Evolutionary conservation across 2,797 vertebrate genomes (phyloP), one percentile per base, ranked within the genome.

Genomic region (Tympanoctomys barrerae): DNA sequence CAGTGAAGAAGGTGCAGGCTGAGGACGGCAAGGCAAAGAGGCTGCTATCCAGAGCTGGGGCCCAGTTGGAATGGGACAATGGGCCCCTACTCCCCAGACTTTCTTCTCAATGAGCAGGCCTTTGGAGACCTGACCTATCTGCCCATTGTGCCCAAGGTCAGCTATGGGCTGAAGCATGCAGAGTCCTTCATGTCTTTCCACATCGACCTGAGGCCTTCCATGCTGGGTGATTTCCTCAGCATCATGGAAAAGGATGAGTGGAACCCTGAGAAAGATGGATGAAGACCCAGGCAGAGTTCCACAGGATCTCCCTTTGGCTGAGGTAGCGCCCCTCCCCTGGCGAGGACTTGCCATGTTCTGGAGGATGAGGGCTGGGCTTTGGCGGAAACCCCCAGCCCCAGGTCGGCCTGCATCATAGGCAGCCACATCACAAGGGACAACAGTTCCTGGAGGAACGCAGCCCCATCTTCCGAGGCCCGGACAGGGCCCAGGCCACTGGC

Each of bases 131-230:
- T 99, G 83, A 98, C 99, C 0, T 99, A 99, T 61, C 98, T 99
- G 97, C 99, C 99, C 0, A 96, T 99, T 0, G 97, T 99, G 59
- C 97, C 98, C 84, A 98, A 98, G 98, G 98, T 98, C 52, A 98
- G 98, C 49, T 97, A 97, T 0, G 99, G 99, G 68, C 98, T 99
- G 99, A 99, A 99, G 97, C 99, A 99, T 0, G 99, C 99, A 0
- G 99, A 99, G 97, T 99, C 99, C 68, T 99, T 99, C 97, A 99
- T 99, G 99, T 99, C 99, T 70, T 99, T 99, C 98, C 99, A 99
- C 98, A 99, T 99, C 2, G 99, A 99, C 98, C 96, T 99, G 98
- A 99, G 99, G 4, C 99, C 99, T 19, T 99, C 99, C 61, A 99
- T 99, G 99, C 99, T 99, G 0, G 99, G 99, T 0, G 99, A 99